Base-by-base conservation (phyloP, 2,888 invertebrate genomes). In the Epistrophella euchroma region DNA sequence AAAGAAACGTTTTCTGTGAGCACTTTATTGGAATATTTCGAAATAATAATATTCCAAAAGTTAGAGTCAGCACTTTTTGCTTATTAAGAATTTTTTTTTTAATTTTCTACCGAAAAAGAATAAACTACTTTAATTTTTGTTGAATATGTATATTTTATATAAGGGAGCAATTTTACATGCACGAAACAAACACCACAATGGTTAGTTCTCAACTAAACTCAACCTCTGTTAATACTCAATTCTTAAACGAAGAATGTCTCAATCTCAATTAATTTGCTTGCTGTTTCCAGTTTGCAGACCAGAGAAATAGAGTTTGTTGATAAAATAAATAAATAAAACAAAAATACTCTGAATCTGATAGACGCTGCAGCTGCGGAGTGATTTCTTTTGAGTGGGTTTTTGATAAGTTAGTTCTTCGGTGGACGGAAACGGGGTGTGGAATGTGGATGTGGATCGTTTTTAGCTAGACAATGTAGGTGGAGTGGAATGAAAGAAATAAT, bases 131-230 rank as follows among this genome's bases (percentile, higher is more conserved):
- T 22, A 13, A 17, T 13, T 62, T 15, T 45, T 10, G 10, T 22
- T 66, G n/a, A 66, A 22, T 45, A 17, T 28, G 25, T 52, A 50
- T 52, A 25, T 52, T 22, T 11, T n/a, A 7, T 10, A 4, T 15
- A 6, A 17, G 10, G 45, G 15, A 52, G 52, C 13, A 25, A 37
- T 50, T 32, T 15, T 9, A 13, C 11, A 28, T 47, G 43, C 11
- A 75, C 75, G 71, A 45, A 60, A 66, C 58, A 52, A 58, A 78
- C 77, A 28, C 45, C 50, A 71, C 82, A 70, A 56, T 76, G 68
- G 81, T 78, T 71, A 82, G 74, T 78, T 86, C 73, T 82, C 73
- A 77, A 86, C 86, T 86, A 77, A 86, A 71, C 71, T 81, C 82
- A 71, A 71, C 19, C 35, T 78, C 52, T 45, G 82, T 74, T 74